Evolutionary conservation across 2,888 invertebrate species (phyloP).

Genomic region (Sipha maydis): DNA sequence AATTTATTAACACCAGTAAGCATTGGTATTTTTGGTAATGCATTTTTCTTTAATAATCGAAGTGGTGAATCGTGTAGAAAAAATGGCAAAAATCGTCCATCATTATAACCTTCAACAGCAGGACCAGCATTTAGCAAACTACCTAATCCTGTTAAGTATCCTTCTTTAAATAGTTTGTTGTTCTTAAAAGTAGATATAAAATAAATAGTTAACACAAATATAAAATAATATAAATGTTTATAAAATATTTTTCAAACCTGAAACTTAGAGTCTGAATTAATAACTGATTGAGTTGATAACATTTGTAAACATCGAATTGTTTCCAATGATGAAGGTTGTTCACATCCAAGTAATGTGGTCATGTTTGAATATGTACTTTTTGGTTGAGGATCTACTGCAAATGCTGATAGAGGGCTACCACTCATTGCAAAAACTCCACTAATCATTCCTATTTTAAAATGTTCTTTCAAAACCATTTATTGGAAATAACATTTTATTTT

Average conservation of each 20-base stretch:
- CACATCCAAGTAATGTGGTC: constrained; percentile 75
- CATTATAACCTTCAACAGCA: constrained; percentile 76
- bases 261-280: constrained; percentile 51
- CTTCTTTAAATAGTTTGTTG: constrained; percentile 72
- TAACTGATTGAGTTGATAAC: constrained; percentile 68
- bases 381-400: constrained; percentile 76
- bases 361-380: constrained; percentile 73
- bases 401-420: constrained; percentile 78
- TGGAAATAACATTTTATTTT: constrained; percentile 9
- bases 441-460: constrained; percentile 67
- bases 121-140: constrained; percentile 75
- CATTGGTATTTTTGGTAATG: constrained; percentile 73
- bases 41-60: constrained; percentile 71
- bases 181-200: constrained; percentile 43
- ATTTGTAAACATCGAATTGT: constrained; percentile 76
- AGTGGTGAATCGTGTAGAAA: constrained; percentile 75
- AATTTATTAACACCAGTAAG: constrained; percentile 80
- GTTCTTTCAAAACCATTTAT: background rate
- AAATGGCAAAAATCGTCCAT: constrained; percentile 75
- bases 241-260: constrained; percentile 21
- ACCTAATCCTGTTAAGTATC: constrained; percentile 75
- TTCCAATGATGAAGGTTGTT: constrained; percentile 71
- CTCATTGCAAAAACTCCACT: constrained; percentile 80
- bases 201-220: background rate
- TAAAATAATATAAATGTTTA: background rate